Evolutionary conservation across 1,140 invertebrate species (phyloP).

Genomic region (Fopius arisanus): DNA sequence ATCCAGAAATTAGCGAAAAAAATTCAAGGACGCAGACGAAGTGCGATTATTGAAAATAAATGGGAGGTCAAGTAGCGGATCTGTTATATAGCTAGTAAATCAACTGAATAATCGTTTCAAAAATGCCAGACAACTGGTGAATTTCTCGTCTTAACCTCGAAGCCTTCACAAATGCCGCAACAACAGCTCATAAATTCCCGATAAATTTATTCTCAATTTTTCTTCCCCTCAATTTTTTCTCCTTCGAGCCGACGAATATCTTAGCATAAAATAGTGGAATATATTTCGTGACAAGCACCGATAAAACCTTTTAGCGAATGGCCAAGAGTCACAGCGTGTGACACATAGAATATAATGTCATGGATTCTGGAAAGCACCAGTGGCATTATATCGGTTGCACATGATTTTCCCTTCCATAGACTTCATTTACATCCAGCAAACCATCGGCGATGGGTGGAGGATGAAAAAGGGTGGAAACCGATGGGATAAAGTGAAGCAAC

Average conservation of each 20-base stretch:
- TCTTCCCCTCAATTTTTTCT: neutral
- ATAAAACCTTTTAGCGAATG: constrained; percentile 4
- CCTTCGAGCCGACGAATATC: too few relatives aligned
- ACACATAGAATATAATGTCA: constrained; percentile 7
- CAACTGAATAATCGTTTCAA: too few relatives aligned
- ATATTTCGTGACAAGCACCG: constrained; percentile 5
- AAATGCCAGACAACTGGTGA: too few relatives aligned
- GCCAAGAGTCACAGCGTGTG: constrained; percentile 1
- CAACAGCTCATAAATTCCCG: too few relatives aligned
- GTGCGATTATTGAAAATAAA: too few relatives aligned
- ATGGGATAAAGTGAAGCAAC: neutral
- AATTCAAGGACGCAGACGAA: too few relatives aligned
- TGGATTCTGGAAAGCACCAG: neutral
- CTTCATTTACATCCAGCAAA: neutral
- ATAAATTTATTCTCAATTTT: neutral
- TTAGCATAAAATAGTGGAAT: neutral
- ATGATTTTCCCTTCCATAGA: neutral
- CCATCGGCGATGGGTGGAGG: neutral
- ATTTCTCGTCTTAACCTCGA: too few relatives aligned
- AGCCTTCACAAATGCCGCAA: too few relatives aligned
- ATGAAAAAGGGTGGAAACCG: neutral
- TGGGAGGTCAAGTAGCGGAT: too few relatives aligned
- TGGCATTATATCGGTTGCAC: neutral
- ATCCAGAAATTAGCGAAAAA: too few relatives aligned
- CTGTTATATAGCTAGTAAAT: too few relatives aligned